Conservation (phyloP, 92 coral and sea anemone genomes). For the Actinostola sp. region DNA sequence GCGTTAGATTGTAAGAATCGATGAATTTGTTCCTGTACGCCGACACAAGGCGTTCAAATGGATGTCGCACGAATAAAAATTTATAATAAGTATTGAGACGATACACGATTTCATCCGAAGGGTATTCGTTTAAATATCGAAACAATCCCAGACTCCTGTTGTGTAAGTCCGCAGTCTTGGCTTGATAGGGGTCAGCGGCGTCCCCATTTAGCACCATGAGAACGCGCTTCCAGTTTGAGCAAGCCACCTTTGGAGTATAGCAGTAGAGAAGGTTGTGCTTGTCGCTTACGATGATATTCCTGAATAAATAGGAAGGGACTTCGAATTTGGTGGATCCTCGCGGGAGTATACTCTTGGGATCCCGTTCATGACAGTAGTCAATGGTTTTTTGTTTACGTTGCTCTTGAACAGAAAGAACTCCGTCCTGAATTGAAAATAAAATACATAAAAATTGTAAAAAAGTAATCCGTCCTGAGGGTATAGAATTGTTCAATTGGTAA, state of each 20-base stretch:
- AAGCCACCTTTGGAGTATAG: slow-evolving; percentile 89
- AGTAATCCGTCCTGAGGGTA: neutral
- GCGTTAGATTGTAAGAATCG: slow-evolving; percentile 86
- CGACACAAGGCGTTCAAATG: slow-evolving; percentile 87
- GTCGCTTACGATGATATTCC: slow-evolving; percentile 87
- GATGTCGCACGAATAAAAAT: slow-evolving; percentile 92
- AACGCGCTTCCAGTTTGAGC: slow-evolving; percentile 98
- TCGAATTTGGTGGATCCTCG: slow-evolving; percentile 62
- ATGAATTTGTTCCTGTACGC: slow-evolving; percentile 96
- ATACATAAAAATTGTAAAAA: neutral
- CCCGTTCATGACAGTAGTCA: slow-evolving; percentile 78
- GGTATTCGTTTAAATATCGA: slow-evolving; percentile 88
- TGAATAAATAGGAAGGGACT: slow-evolving; percentile 72
- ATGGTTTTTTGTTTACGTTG: slow-evolving; percentile 59
- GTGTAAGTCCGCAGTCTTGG: slow-evolving; percentile 86
- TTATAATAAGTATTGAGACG: slow-evolving; percentile 86
- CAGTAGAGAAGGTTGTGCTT: slow-evolving; percentile 83
- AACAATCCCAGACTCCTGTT: slow-evolving; percentile 84
- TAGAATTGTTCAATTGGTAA: neutral
- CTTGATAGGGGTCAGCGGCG: slow-evolving; percentile 85
- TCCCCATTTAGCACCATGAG: slow-evolving; percentile 93
- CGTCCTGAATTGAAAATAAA: slow-evolving; percentile 29
- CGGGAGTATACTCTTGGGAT: slow-evolving; percentile 72
- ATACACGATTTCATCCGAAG: slow-evolving; percentile 83
- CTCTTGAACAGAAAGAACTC: slow-evolving; percentile 51